Percentiles rank a stretch among this genome's conserved stretches.
phyloP scores from a whole-genome alignment of 2,888 invertebrate genomes.

The Megaustenia siamemsis region DNA sequence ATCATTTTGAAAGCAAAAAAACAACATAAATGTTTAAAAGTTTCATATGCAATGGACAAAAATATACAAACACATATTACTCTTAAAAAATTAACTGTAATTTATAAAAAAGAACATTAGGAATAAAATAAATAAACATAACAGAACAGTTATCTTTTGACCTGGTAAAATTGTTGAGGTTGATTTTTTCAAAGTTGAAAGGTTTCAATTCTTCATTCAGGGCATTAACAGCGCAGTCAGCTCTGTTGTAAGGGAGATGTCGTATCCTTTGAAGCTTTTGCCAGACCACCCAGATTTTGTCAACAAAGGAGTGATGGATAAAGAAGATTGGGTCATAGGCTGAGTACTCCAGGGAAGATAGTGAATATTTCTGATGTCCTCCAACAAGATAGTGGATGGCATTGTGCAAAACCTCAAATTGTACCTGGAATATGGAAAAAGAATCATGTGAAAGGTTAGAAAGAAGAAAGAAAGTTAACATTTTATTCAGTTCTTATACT shows the following conservation, averaged over 20 bases:
- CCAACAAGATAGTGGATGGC: constrained; percentile 59
- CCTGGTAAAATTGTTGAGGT: constrained; percentile 30
- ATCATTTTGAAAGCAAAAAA: too few species aligned
- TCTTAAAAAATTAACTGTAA: too few species aligned
- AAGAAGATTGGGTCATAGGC: constrained; percentile 62
- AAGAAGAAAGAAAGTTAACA: too few species aligned
- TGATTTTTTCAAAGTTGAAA: constrained; percentile 38
- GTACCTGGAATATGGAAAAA: constrained; percentile 43
- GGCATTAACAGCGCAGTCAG: constrained; percentile 60
- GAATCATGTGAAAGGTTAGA: too few species aligned
- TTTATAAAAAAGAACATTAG: too few species aligned
- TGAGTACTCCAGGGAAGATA: constrained; percentile 61
- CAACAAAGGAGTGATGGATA: constrained; percentile 59
- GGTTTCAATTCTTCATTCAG: constrained; percentile 55
- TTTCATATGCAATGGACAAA: too few species aligned
- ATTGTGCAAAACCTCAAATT: constrained; percentile 60
- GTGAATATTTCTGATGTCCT: constrained; percentile 53
- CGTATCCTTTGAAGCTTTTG: constrained; percentile 60
- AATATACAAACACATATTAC: too few species aligned
- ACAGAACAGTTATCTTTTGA: too few species aligned
- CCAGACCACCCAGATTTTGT: constrained; percentile 61
- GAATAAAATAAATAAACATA: too few species aligned
- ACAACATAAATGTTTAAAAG: too few species aligned
- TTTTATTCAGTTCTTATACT: too few species aligned
- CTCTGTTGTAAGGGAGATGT: constrained; percentile 54